Percentiles rank a stretch among this genome's conserved stretches.
Evolutionary conservation across 2,888 invertebrate genomes (phyloP).

Genomic region (Tenthredo distinguenda): DNA sequence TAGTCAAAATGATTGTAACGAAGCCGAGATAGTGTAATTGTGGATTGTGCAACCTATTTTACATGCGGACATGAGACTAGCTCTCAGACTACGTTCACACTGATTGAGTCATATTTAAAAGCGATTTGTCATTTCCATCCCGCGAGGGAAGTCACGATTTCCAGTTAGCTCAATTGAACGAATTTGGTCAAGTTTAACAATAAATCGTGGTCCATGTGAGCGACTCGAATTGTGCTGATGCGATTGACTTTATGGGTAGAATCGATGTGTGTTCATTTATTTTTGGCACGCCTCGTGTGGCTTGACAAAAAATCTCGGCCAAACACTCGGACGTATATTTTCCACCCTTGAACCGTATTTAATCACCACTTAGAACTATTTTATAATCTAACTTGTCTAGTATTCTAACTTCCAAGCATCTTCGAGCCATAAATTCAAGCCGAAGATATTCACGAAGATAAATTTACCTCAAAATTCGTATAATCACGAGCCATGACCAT

Average conservation of each 20-base stretch:
- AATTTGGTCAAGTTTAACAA: constrained; percentile 45
- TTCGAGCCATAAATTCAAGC: background rate
- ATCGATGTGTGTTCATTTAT: constrained; percentile 12
- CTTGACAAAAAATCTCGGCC: background rate
- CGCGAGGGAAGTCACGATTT: constrained; percentile 24
- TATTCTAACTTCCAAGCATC: background rate
- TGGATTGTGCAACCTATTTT: constrained; percentile 36
- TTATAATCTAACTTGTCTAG: background rate
- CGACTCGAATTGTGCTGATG: background rate
- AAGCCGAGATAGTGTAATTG: constrained; percentile 31
- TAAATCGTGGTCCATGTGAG: constrained; percentile 19
- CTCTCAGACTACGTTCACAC: constrained; percentile 3
- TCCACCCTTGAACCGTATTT: background rate
- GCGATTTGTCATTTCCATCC: constrained; percentile 47
- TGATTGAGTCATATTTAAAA: constrained; percentile 52
- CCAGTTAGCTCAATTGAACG: constrained; percentile 33
- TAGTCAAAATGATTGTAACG: background rate
- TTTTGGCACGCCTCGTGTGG: background rate
- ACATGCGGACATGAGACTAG: constrained; percentile 23
- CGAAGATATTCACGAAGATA: background rate
- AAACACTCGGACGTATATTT: background rate
- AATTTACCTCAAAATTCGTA: constrained; percentile 9
- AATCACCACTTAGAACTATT: background rate
- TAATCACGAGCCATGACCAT: background rate
- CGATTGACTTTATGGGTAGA: constrained; percentile 17